Conservation (phyloP, 2,113 vertebrate species). For the Lophotis ruficrista region DNA sequence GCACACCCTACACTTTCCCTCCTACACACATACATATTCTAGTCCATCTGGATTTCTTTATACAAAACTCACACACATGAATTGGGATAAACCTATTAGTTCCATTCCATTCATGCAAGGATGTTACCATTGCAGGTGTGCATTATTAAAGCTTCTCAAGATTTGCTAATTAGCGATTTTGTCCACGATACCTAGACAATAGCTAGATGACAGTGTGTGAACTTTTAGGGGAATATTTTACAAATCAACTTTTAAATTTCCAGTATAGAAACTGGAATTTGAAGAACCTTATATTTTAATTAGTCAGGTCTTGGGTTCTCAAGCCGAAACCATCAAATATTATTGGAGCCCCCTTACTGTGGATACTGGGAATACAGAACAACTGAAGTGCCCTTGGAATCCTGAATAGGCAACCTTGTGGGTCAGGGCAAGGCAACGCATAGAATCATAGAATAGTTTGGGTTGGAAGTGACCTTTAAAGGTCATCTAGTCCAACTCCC, state of each 20-base stretch:
- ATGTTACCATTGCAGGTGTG: neutral
- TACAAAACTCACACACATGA: neutral
- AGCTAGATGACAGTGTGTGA: neutral
- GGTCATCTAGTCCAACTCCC: too few species aligned
- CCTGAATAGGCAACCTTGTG: neutral
- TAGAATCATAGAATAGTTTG: too few species aligned
- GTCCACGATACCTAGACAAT: neutral
- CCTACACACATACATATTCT: slow-evolving; percentile 16
- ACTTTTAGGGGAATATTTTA: neutral
- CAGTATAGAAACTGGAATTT: neutral
- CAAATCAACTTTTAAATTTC: neutral
- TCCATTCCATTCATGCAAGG: neutral
- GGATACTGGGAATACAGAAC: neutral
- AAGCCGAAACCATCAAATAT: neutral
- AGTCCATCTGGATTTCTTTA: slow-evolving; percentile 52
- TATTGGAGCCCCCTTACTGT: neutral
- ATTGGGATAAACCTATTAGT: slow-evolving; percentile 9
- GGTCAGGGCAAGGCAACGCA: neutral
- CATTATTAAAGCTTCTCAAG: neutral
- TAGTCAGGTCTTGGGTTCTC: neutral
- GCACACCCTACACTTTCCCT: slow-evolving; percentile 9
- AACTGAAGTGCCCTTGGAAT: accelerated
- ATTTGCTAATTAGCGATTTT: neutral
- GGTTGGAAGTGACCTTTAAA: too few species aligned
- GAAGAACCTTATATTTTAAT: neutral